Percentiles rank a stretch among this genome's conserved stretches.
These are phyloP conservation scores for Pangasius mekongensis DNA, from an alignment of 2,797 vertebrate species.

Conservation along the genomic window DNA sequence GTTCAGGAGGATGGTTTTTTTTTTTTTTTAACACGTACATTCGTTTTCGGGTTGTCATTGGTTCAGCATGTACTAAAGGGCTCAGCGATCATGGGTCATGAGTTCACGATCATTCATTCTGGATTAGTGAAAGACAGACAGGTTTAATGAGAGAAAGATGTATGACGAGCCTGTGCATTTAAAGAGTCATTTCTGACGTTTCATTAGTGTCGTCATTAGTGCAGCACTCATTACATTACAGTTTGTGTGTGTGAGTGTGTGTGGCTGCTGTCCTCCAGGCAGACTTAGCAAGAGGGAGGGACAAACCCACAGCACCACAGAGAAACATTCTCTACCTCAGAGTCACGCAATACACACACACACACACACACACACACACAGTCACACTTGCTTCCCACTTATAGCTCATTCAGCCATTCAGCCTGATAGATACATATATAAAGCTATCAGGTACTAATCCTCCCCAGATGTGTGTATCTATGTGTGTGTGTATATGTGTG, in stretches of 20 bases:
- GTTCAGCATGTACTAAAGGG: constrained; percentile 10
- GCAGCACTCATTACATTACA: constrained; percentile 24
- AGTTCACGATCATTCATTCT: background rate
- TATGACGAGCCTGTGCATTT: background rate
- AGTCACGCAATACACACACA: constrained; percentile 73
- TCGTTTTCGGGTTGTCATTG: constrained; percentile 5
- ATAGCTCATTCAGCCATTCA: constrained; percentile 58
- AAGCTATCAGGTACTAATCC: constrained; percentile 60
- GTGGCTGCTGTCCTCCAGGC: constrained; percentile 64
- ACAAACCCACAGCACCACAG: constrained; percentile 71
- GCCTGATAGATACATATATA: constrained; percentile 63
- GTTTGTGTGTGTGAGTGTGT: constrained; percentile 22
- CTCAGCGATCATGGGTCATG: background rate
- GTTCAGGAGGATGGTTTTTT: constrained; percentile 42
- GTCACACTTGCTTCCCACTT: constrained; percentile 56
- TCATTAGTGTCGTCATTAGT: constrained; percentile 39
- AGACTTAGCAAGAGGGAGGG: constrained; percentile 64
- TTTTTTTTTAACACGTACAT: background rate
- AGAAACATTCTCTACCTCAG: constrained; percentile 64
- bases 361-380: constrained; percentile 60
- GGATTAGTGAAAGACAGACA: constrained; percentile 5
- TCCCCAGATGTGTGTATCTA: constrained; percentile 38
- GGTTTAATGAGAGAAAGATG: constrained; percentile 21
- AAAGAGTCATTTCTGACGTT: background rate
- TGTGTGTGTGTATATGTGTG: constrained; percentile 41